Evolutionary conservation across 1,140 invertebrate species (phyloP).

Genomic region (Bactericera cockerelli): DNA sequence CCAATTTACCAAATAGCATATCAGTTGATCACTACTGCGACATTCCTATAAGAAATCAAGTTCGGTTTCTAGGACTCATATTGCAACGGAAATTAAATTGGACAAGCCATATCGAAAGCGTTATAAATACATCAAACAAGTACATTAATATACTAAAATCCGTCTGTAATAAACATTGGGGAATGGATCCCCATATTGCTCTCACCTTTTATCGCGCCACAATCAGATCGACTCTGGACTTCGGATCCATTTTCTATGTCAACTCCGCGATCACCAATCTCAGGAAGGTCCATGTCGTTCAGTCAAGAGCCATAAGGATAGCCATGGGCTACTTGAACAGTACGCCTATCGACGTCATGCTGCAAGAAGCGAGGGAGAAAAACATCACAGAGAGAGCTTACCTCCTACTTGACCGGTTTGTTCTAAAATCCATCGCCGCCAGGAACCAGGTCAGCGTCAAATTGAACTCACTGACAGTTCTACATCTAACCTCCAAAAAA

Average conservation of each 20-base stretch:
- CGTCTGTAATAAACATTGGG: background rate
- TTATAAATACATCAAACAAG: background rate
- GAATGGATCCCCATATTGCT: background rate
- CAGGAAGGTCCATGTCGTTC: background rate
- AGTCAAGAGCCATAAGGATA: background rate
- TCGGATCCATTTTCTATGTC: background rate
- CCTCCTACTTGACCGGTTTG: background rate
- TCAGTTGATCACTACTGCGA: background rate
- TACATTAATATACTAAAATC: background rate
- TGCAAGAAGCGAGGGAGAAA: background rate
- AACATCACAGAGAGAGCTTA: background rate
- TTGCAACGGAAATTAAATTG: background rate
- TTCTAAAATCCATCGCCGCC: background rate
- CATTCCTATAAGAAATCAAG: background rate
- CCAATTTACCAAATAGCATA: background rate
- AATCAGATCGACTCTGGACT: background rate
- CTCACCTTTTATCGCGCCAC: background rate
- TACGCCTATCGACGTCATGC: background rate
- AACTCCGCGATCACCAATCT: background rate
- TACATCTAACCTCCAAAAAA: too few relatives aligned
- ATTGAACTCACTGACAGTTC: background rate
- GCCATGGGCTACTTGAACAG: background rate
- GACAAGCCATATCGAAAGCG: background rate
- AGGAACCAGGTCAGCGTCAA: background rate
- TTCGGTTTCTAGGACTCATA: background rate